Conservation (phyloP, 2,113 vertebrate genomes). For the Phylloscopus trochiloides region DNA sequence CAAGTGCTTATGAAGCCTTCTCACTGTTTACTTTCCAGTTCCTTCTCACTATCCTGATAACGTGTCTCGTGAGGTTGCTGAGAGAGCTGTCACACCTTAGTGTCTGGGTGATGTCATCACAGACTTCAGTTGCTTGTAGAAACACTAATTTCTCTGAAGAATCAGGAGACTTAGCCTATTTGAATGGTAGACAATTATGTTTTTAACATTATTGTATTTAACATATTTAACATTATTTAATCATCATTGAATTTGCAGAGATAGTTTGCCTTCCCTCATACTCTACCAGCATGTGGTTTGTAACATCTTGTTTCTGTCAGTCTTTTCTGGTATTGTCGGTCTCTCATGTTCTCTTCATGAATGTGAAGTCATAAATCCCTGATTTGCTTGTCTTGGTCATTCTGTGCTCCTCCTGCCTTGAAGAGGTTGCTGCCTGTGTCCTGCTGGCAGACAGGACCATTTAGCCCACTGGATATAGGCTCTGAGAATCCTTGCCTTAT, state of each 20-base stretch:
- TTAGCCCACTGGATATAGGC: background rate
- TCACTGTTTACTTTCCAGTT: background rate
- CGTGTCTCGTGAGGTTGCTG: background rate
- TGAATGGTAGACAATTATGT: background rate
- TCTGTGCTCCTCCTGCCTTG: background rate
- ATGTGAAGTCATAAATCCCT: background rate
- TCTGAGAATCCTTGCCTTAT: background rate
- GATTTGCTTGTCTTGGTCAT: background rate
- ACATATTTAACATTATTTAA: background rate
- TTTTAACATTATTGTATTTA: background rate
- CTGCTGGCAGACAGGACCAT: background rate
- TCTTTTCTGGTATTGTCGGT: background rate
- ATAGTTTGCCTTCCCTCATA: background rate
- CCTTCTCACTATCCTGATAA: background rate
- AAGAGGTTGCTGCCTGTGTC: background rate
- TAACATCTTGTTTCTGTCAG: background rate
- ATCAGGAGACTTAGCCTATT: background rate
- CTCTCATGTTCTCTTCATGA: background rate
- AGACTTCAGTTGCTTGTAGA: background rate
- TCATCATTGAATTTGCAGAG: background rate
- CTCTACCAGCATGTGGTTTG: background rate
- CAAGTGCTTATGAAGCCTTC: background rate
- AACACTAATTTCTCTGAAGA: background rate
- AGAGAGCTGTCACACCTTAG: background rate
- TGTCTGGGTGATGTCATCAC: background rate